Evolutionary conservation across 2,888 invertebrate species (phyloP), one percentile per base, ranked within the genome.

Genomic region (Sisyra terminalis): DNA sequence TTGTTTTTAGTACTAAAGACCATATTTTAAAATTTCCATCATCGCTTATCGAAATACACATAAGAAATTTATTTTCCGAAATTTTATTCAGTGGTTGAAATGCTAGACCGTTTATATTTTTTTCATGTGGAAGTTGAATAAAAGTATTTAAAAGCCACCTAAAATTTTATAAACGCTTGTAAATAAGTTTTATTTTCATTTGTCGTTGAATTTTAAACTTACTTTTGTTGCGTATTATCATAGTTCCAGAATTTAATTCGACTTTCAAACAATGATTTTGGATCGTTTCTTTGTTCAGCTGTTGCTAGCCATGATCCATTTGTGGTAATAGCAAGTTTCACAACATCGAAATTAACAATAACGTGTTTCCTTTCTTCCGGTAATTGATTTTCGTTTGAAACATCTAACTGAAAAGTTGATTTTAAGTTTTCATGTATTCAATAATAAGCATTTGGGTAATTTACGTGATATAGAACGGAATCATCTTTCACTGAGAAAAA

Each of bases 231-330:
- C 32, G 65, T 59, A 2, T 59, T 54, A 49, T 73, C 59, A 52
- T 70, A 83, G 44, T 63, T 53, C 85, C 86, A 87, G 60, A 86
- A 86, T 55, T 86, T 87, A 1, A 87, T 63, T 43, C 76, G 64
- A 3, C 76, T 60, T 59, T 85, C 83, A 4, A 69, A 64, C 39
- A 64, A 60, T 45, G 69, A 68, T 35, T 69, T 57, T 17, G 65
- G 59, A 57, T 79, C 77, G 51, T 73, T 66, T 45, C 73, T 64
- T 44, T 69, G 65, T 55, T 79, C 78, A 4, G 73, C 67, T 0
- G 85, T 85, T 6, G 75, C 81, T 64, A 87, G 65, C 86, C 87
- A 87, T 6, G 58, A 53, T 1, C 79, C 78, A 54, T 71, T 65
- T 41, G 67, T 63, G 55, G 74, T 75, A 44, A 86, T 66, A 1